Base-by-base conservation (phyloP, 1,140 invertebrate genomes). In the Tetragnatha versicolor region DNA sequence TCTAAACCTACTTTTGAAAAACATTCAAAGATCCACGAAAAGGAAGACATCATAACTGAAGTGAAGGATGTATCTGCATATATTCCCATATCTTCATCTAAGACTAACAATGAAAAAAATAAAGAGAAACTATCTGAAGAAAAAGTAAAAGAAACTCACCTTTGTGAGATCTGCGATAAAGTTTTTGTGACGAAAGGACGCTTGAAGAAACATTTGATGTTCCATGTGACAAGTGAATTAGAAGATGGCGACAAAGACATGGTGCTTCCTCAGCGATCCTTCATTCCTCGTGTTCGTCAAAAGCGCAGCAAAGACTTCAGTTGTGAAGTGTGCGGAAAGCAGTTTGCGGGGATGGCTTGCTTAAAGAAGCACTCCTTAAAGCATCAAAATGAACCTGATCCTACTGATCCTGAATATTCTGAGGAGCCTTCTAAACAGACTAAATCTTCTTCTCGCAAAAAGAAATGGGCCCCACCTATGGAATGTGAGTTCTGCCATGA, bases 401-500 rank as follows among this genome's bases (percentile, higher is more conserved):
- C 7, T 51, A n/a, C 9, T 14, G 49, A 51, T 20, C n/a, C 10
- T n/a, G 49, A n/a, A n/a, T n/a, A n/a, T n/a, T n/a, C n/a, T n/a
- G n/a, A n/a, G n/a, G n/a, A n/a, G n/a, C n/a, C n/a, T n/a, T n/a
- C n/a, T n/a, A n/a, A n/a, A n/a, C n/a, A n/a, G n/a, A n/a, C n/a
- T n/a, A n/a, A n/a, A n/a, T n/a, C n/a, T n/a, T n/a, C n/a, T n/a
- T n/a, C n/a, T n/a, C n/a, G n/a, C n/a, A n/a, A n/a, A n/a, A n/a
- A n/a, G n/a, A n/a, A n/a, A n/a, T n/a, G n/a, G n/a, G n/a, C n/a
- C 17, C 45, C 53, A 66, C 22, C 29, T 17, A 20, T 77, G 12
- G 55, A 51, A 29, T 77, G 73, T 31, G 60, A 65, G n/a, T 65
- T 53, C 29, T 77, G 73, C 20, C 53, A 77, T 37, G 73, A 77